Base-by-base conservation (phyloP, 2,888 invertebrate genomes). In the Nematopogon swammerdamellus region DNA sequence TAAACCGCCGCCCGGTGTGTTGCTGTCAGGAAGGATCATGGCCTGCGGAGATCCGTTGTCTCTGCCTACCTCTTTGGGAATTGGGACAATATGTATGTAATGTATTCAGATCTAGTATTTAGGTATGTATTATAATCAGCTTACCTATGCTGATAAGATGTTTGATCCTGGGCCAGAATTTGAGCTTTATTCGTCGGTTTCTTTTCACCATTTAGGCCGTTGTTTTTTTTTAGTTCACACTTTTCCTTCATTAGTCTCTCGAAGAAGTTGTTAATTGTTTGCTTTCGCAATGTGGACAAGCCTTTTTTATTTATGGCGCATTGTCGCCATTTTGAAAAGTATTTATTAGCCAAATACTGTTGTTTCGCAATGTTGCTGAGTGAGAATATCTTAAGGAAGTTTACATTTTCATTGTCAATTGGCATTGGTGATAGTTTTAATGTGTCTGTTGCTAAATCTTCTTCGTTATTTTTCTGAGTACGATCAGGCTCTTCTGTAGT, bases 141-240 rank as follows among this genome's bases (percentile, higher is more conserved):
- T 48, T 63, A 75, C 77, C 75, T 70, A 51, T 76, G 75, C 56
- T 76, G 73, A 56, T 77, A 79, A 16, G 70, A 70, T 19, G 62
- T 69, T 50, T 68, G 75, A 60, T 79, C 79, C 43, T 59, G 64
- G 19, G 62, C 65, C 19, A 64, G 52, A 20, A 58, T 49, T 55
- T 70, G 70, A 0, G 69, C 61, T 57, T 68, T 72, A 48, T 63
- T 62, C 46, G 59, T 54, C 18, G 60, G 47, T 52, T 64, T 67
- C 2, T 57, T 44, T 44, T 56, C 49, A 44, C 61, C 58, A 48
- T 60, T 59, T 2, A 58, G 51, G 46, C 61, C 59, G 46, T 58
- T 57, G 3, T 14, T 14, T 14, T 8, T 36, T 14, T 14, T 36
- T 14, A 36, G 11, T 8, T 14, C 36, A 36, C 36, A 36, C 53